Evolutionary conservation across 2,113 vertebrate species (phyloP).

Genomic region (Petroica traversi): DNA sequence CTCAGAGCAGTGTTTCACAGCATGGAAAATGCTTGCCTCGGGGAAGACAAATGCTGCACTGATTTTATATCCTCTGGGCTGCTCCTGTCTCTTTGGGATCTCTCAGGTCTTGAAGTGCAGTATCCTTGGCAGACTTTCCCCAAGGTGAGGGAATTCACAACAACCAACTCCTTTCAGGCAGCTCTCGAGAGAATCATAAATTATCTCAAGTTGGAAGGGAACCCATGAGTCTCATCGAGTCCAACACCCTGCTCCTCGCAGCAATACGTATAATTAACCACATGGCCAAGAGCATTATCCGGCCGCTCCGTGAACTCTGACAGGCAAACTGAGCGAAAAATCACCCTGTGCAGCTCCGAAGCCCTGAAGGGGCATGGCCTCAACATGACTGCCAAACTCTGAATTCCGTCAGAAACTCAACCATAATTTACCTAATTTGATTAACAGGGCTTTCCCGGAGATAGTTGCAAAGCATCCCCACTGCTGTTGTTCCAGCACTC

Average conservation of each 20-base stretch:
- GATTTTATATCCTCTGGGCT: background rate
- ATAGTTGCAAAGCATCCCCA: background rate
- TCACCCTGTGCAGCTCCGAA: background rate
- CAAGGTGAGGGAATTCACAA: background rate
- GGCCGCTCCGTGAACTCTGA: background rate
- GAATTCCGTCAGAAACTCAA: background rate
- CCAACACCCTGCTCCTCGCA: background rate
- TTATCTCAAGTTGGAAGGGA: background rate
- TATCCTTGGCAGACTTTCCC: background rate
- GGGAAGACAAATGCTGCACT: background rate
- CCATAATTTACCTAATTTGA: background rate
- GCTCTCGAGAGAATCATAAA: background rate
- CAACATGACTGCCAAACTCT: background rate
- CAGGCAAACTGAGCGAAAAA: background rate
- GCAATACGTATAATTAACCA: background rate
- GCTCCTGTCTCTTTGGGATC: background rate
- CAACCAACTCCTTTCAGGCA: background rate
- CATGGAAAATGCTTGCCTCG: background rate
- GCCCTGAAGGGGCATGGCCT: background rate
- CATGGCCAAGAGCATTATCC: background rate
- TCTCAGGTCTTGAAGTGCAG: background rate
- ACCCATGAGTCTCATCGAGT: fast-evolving
- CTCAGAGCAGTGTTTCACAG: background rate
- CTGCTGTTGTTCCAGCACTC: background rate
- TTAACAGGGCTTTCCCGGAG: background rate